These are phyloP conservation scores for Castor canadensis DNA, from an alignment of 2,113 vertebrate species.

Conservation along the genomic window DNA sequence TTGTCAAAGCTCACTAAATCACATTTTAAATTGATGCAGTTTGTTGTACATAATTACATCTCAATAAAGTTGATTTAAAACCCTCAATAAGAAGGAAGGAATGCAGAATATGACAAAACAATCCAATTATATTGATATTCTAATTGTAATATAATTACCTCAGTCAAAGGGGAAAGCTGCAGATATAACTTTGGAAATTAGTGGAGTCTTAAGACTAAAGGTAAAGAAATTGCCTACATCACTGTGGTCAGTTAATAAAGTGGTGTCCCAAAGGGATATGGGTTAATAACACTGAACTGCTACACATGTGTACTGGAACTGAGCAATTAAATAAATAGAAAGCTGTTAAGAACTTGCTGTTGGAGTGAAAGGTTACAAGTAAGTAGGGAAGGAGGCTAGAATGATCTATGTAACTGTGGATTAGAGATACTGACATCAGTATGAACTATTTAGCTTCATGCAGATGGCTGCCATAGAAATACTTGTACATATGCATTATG, in stretches of 20 bases:
- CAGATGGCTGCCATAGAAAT: not conserved
- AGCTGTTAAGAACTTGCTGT: not conserved
- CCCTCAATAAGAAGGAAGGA: not conserved
- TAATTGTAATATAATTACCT: not conserved
- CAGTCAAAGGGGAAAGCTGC: not conserved
- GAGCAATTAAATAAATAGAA: not conserved
- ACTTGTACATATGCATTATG: too few relatives aligned
- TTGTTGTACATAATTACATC: not conserved
- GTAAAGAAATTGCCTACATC: not conserved
- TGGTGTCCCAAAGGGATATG: not conserved
- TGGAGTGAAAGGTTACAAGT: not conserved
- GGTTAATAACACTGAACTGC: not conserved
- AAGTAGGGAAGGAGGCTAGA: not conserved
- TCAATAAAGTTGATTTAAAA: not conserved
- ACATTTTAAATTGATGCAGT: not conserved
- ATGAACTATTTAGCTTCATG: not conserved
- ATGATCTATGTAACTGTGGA: not conserved
- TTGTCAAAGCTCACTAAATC: not conserved
- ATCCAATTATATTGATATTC: not conserved
- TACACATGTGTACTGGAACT: not conserved
- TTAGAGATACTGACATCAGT: not conserved
- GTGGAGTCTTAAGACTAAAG: not conserved
- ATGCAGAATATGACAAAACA: not conserved
- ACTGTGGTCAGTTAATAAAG: not conserved
- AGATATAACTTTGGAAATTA: not conserved